Evolutionary conservation across 2,113 vertebrate species (phyloP).

Genomic region (Phyllopteryx taeniolatus): DNA sequence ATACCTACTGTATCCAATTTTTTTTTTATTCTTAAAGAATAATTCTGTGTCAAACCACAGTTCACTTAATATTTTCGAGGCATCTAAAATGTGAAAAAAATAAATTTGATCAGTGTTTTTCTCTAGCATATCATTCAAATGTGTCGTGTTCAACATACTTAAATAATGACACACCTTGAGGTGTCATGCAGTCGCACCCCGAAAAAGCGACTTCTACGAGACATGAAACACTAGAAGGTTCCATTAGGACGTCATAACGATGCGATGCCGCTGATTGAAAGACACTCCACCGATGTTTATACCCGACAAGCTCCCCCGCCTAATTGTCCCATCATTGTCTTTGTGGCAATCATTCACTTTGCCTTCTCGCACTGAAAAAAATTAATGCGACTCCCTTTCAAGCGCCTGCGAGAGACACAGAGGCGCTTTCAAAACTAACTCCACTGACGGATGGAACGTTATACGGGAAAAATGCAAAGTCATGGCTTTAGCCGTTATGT

Average conservation of each 20-base stretch:
- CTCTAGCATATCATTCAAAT: neutral
- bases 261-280: neutral
- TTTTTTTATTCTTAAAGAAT: too few species aligned
- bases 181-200: neutral
- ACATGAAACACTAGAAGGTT: neutral
- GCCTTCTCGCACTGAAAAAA: neutral
- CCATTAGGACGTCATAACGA: neutral
- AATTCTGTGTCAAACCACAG: too few species aligned
- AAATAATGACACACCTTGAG: neutral
- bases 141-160: neutral
- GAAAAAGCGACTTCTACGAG: neutral
- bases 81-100: too few species aligned
- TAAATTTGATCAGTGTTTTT: neutral
- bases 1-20: too few species aligned
- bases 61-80: too few species aligned
- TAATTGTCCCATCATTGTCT: slow-evolving; percentile 1
- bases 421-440: neutral
- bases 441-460: neutral
- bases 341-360: neutral
- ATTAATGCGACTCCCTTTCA: neutral
- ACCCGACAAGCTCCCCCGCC: neutral
- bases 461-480: neutral
- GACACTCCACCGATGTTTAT: neutral
- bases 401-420: neutral
- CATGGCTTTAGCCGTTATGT: slow-evolving; percentile 2